These are phyloP conservation scores for Nasonia longicornis DNA, from an alignment of 1,140 invertebrate genomes.

Conservation along the genomic window DNA sequence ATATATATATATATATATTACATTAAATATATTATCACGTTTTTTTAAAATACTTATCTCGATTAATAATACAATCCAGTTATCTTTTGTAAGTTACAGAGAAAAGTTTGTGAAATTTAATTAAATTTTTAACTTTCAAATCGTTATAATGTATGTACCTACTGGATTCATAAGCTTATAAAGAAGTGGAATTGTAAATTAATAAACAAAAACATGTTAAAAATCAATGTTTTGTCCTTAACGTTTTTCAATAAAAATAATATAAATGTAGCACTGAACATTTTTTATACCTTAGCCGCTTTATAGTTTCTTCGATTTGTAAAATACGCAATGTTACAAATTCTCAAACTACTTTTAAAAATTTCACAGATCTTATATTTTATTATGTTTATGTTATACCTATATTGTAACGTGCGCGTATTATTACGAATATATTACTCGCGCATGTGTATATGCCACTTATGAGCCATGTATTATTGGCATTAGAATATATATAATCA, in stretches of 20 bases:
- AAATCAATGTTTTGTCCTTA: slow-evolving; percentile 39
- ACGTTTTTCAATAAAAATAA: slow-evolving; percentile 44
- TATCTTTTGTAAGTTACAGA: slow-evolving; percentile 15
- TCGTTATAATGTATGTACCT: slow-evolving; percentile 23
- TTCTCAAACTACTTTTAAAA: too few species aligned
- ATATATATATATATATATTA: background rate
- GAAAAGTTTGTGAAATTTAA: slow-evolving; percentile 16
- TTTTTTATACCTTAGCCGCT: background rate
- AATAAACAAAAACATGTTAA: slow-evolving; percentile 33
- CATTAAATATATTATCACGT: background rate
- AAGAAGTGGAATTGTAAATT: slow-evolving; percentile 42
- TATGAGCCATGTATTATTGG: too few species aligned
- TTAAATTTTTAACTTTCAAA: slow-evolving; percentile 17
- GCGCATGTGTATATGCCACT: too few species aligned
- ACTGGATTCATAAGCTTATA: slow-evolving; percentile 3
- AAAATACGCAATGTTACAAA: too few species aligned
- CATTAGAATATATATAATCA: background rate
- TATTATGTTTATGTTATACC: too few species aligned
- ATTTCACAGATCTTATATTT: too few species aligned
- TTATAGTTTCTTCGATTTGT: too few species aligned
- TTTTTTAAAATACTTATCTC: background rate
- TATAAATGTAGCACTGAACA: slow-evolving; percentile 22
- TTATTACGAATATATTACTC: too few species aligned
- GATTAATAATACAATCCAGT: background rate
- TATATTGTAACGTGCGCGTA: too few species aligned